Conservation (phyloP, 1,140 invertebrate species). For the Drosophila ogumai region DNA sequence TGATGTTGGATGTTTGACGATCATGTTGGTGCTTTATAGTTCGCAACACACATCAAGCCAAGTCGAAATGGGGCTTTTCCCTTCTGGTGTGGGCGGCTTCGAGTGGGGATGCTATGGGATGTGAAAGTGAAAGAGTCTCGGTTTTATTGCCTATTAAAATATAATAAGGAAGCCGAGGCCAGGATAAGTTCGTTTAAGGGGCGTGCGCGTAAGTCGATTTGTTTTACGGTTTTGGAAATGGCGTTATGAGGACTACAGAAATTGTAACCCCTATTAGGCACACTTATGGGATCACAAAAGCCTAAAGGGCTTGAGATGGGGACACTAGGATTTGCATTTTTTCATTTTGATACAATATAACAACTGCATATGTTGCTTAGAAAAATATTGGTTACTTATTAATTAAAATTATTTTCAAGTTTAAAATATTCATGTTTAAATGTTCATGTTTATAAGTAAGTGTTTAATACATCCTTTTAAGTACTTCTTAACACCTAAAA, state of each 20-base stretch:
- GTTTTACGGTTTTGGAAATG: conserved; percentile 10
- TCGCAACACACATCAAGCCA: conserved; percentile 4
- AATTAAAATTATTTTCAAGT: no score
- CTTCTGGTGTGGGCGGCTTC: conserved; percentile 52
- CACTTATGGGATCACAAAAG: not conserved
- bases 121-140: conserved; percentile 56
- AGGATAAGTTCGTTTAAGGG: conserved; percentile 23
- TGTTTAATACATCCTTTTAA: not conserved
- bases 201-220: conserved; percentile 34
- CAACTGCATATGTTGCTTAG: no score
- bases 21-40: conserved; percentile 28
- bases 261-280: conserved; percentile 12
- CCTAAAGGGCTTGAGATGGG: not conserved
- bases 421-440: not conserved
- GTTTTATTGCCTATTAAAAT: conserved; percentile 44
- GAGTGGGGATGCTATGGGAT: conserved; percentile 32
- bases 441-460: not conserved
- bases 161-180: conserved; percentile 48
- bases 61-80: conserved; percentile 19
- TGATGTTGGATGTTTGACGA: conserved; percentile 38
- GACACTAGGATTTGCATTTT: not conserved
- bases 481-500: no score
- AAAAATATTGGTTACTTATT: not conserved
- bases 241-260: not conserved
- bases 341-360: not conserved